Percentiles rank a stretch among this genome's conserved stretches.
Evolutionary conservation across 2,797 vertebrate species (phyloP).

Genomic region (Enteromius paludinosus): DNA sequence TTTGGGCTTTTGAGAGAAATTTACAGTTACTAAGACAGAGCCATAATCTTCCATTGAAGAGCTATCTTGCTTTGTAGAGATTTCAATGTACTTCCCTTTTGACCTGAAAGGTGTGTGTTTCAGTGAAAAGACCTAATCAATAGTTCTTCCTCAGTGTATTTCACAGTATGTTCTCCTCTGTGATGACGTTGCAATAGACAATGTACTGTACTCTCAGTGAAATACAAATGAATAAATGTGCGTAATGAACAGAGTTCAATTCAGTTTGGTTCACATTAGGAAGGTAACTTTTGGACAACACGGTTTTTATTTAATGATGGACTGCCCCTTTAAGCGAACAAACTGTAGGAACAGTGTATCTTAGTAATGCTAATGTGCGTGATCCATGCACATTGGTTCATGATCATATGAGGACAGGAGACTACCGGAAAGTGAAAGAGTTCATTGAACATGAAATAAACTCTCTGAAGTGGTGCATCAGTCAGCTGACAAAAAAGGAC

Average conservation of each 20-base stretch:
- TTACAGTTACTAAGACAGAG: too few relatives aligned
- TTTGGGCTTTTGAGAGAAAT: too few relatives aligned
- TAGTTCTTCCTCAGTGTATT: slow-evolving; percentile 8
- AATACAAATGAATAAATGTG: not conserved
- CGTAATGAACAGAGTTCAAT: not conserved
- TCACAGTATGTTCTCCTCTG: not conserved
- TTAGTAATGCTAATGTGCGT: slow-evolving; percentile 21
- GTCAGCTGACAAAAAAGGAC: slow-evolving; percentile 41
- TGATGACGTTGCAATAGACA: not conserved
- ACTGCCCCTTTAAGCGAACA: not conserved
- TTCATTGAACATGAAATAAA: slow-evolving; percentile 36
- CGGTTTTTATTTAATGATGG: not conserved
- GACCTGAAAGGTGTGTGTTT: slow-evolving; percentile 7
- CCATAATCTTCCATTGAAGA: too few relatives aligned
- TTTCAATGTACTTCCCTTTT: not conserved
- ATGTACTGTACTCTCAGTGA: not conserved
- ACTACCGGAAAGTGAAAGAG: not conserved
- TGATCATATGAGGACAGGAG: slow-evolving; percentile 32
- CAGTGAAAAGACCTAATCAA: not conserved
- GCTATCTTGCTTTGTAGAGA: not conserved
- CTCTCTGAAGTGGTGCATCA: not conserved
- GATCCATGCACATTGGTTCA: slow-evolving; percentile 27
- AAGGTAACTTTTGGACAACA: not conserved
- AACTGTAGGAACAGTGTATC: slow-evolving; percentile 12
- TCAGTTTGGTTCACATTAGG: not conserved